Percentiles rank a stretch among this genome's conserved stretches.
These are phyloP conservation scores for Crioceris asparagi DNA, from an alignment of 2,888 invertebrate genomes.

Conservation along the genomic window DNA sequence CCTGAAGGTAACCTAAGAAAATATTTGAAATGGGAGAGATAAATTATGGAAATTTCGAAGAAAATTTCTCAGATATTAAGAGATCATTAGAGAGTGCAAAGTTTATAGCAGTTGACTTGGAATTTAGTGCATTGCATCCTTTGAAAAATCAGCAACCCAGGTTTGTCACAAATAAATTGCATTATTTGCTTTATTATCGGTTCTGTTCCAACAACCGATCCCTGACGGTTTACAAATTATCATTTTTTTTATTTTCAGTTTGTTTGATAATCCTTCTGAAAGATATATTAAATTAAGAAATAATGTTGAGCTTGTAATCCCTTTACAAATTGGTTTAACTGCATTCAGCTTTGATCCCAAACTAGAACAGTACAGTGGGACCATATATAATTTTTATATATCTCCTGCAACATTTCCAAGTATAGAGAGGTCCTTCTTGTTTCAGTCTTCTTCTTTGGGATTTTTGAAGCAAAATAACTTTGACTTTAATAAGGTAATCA, in stretches of 20 bases:
- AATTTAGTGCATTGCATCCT: slow-evolving; percentile 52
- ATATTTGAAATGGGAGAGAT: slow-evolving; percentile 53
- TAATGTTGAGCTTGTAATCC: slow-evolving; percentile 43
- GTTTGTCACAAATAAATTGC: slow-evolving; percentile 20
- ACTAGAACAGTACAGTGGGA: slow-evolving; percentile 47
- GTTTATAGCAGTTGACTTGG: slow-evolving; percentile 60
- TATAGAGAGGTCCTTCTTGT: slow-evolving; percentile 49
- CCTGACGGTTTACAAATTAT: not conserved
- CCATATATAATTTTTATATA: slow-evolving; percentile 58
- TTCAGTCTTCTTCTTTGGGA: slow-evolving; percentile 52
- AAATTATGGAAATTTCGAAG: slow-evolving; percentile 48
- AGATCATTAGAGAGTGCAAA: slow-evolving; percentile 45
- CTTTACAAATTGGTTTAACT: slow-evolving; percentile 60
- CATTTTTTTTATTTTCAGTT: slow-evolving; percentile 32
- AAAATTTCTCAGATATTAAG: slow-evolving; percentile 45
- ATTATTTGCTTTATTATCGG: not conserved
- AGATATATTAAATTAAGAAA: slow-evolving; percentile 44
- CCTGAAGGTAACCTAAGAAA: too few relatives aligned
- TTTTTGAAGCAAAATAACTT: slow-evolving; percentile 54
- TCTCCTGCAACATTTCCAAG: slow-evolving; percentile 53
- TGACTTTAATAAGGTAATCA: slow-evolving; percentile 64
- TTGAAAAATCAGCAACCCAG: slow-evolving; percentile 30
- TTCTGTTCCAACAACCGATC: not conserved
- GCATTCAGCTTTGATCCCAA: slow-evolving; percentile 49
- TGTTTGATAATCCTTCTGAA: slow-evolving; percentile 46